Evolutionary conservation across 2,888 invertebrate genomes (phyloP).

Genomic region (Diogma glabrata): DNA sequence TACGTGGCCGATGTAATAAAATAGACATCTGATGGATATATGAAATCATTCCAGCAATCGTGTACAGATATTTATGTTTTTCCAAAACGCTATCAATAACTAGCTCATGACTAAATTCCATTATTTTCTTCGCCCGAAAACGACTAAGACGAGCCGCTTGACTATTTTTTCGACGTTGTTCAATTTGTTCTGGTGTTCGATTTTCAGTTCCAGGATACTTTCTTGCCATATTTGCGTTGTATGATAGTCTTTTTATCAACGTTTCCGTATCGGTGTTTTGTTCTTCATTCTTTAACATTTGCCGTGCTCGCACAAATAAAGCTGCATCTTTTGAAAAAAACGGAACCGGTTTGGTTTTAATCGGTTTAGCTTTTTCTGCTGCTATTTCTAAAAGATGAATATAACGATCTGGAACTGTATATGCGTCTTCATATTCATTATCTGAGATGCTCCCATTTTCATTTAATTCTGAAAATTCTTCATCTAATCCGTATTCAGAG

Average conservation of each 20-base stretch:
- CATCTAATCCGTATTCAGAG: too few relatives aligned
- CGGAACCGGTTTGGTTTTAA: too few relatives aligned
- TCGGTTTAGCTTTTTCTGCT: too few relatives aligned
- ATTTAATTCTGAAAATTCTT: too few relatives aligned
- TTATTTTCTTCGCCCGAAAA: background rate
- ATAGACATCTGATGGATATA: background rate
- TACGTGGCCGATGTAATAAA: background rate
- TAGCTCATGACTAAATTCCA: background rate
- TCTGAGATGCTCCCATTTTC: too few relatives aligned
- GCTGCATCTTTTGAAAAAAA: too few relatives aligned
- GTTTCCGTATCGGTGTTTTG: background rate
- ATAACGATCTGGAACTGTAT: too few relatives aligned
- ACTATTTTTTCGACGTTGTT: slow-evolving; percentile 5
- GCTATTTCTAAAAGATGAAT: too few relatives aligned
- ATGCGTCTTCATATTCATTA: too few relatives aligned
- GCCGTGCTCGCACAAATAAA: too few relatives aligned
- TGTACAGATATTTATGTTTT: background rate
- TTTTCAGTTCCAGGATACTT: background rate
- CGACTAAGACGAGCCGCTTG: slow-evolving; percentile 1
- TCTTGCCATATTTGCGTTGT: slow-evolving; percentile 4
- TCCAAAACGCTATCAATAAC: background rate
- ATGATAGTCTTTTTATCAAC: background rate
- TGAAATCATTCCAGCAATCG: background rate
- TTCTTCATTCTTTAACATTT: too few relatives aligned
- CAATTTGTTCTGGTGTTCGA: slow-evolving; percentile 5